Conservation (phyloP, 2,888 invertebrate genomes). For the Cryptosula pallasiana region DNA sequence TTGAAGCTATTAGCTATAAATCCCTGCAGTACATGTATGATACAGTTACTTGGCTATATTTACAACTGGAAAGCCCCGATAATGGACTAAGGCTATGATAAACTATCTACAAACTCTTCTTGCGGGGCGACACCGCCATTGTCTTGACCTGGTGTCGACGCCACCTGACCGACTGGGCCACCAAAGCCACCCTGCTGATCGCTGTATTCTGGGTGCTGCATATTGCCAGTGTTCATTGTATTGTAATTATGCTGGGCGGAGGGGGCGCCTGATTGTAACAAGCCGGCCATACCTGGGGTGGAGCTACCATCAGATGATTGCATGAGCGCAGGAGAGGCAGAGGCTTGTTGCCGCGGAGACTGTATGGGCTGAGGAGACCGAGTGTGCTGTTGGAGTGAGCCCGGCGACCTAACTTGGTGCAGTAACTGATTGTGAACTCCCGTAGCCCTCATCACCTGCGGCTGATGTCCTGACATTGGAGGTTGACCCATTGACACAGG, state of each 20-base stretch:
- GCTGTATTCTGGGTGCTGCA: not conserved
- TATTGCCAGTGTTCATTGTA: not conserved
- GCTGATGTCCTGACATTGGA: too few species aligned
- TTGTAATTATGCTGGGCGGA: not conserved
- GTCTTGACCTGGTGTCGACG: not conserved
- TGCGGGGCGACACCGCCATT: not conserved
- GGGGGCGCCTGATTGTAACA: not conserved
- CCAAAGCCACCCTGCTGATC: not conserved
- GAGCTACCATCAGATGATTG: not conserved
- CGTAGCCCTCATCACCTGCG: not conserved
- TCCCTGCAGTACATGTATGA: constrained; percentile 2
- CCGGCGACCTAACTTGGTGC: not conserved
- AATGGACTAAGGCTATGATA: not conserved
- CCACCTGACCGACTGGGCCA: not conserved
- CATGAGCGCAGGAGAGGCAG: constrained; percentile 7
- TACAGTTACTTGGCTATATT: too few species aligned
- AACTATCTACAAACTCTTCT: not conserved
- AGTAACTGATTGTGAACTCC: not conserved
- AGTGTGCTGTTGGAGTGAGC: not conserved
- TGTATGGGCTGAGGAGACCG: constrained; percentile 12
- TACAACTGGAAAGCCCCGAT: too few species aligned
- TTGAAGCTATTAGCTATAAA: not conserved
- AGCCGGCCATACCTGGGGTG: not conserved
- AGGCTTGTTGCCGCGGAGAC: constrained; percentile 4
- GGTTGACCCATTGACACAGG: not conserved